These are phyloP conservation scores for Zaprionus lineosus DNA, from an alignment of 2,888 invertebrate species.

Conservation along the genomic window DNA sequence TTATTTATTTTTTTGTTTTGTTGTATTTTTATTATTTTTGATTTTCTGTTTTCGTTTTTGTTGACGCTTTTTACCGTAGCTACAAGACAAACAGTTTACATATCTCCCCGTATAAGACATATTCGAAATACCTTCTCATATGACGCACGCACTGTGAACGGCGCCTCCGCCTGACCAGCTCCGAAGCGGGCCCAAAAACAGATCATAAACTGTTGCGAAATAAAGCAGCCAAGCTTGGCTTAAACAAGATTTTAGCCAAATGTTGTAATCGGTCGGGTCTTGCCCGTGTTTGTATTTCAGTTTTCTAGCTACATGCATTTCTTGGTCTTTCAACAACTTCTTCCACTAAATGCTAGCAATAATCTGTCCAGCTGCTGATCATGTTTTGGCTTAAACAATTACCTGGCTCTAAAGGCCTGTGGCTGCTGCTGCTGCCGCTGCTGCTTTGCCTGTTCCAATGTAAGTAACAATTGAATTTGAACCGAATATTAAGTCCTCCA, in stretches of 20 bases:
- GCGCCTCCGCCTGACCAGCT: constrained; percentile 26
- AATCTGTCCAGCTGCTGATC: constrained; percentile 37
- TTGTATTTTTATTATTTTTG: constrained; percentile 22
- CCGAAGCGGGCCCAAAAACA: constrained; percentile 7
- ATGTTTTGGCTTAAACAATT: constrained; percentile 71
- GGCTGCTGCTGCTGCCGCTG: constrained; percentile 40
- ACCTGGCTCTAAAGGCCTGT: constrained; percentile 50
- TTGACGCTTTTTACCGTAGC: constrained; percentile 40
- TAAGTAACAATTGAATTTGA: constrained; percentile 43
- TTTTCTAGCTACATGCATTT: constrained; percentile 25
- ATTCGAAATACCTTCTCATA: constrained; percentile 52
- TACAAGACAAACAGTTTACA: constrained; percentile 41
- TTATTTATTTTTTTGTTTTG: background rate
- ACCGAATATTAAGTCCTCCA: background rate
- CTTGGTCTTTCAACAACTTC: no score
- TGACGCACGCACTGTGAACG: constrained; percentile 49
- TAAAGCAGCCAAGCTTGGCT: constrained; percentile 29
- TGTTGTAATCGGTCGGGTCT: constrained; percentile 57
- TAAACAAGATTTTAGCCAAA: background rate
- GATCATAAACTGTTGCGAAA: constrained; percentile 2
- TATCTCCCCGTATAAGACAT: constrained; percentile 27
- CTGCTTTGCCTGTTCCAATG: constrained; percentile 57
- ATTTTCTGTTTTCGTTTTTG: constrained; percentile 41
- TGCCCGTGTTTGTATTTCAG: constrained; percentile 7
- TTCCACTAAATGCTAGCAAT: constrained; percentile 54